These are phyloP conservation scores for Mesembrinibis cayennensis DNA, from an alignment of 2,113 vertebrate species.

Conservation along the genomic window DNA sequence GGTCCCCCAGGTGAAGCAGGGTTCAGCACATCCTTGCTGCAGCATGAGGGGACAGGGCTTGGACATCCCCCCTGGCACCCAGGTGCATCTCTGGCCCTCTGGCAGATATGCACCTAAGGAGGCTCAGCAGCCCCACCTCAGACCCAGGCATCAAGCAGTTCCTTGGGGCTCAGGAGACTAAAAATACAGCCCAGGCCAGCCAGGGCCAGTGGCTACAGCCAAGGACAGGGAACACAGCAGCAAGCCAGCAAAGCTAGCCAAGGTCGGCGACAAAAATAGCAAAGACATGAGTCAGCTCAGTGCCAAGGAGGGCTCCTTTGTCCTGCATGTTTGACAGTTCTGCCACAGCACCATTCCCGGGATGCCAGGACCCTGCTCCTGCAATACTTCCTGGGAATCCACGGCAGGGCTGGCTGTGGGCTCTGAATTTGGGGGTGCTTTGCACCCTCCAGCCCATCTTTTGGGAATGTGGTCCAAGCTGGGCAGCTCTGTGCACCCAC, in stretches of 20 bases:
- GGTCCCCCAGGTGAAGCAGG: fast-evolving
- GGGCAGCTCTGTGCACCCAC: slow-evolving; percentile 56
- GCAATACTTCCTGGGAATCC: background rate
- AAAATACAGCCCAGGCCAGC: background rate
- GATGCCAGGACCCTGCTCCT: background rate
- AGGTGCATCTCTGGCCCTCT: background rate
- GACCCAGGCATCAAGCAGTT: background rate
- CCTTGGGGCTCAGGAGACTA: background rate
- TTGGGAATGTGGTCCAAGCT: background rate
- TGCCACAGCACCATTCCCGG: background rate
- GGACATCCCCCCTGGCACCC: background rate
- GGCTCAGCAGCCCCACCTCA: background rate
- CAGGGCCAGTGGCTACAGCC: background rate
- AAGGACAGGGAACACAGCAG: background rate
- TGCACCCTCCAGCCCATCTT: background rate
- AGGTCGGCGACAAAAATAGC: slow-evolving; percentile 19
- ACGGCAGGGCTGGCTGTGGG: background rate
- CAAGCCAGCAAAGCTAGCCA: background rate
- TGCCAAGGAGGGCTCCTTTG: background rate
- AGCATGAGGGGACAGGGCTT: background rate
- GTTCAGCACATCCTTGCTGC: background rate
- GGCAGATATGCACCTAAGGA: background rate
- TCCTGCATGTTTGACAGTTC: background rate
- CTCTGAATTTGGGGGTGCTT: background rate
- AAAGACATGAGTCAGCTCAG: slow-evolving; percentile 35